Evolutionary conservation across 2,888 invertebrate species (phyloP).

Genomic region (Autographa pulchrina): DNA sequence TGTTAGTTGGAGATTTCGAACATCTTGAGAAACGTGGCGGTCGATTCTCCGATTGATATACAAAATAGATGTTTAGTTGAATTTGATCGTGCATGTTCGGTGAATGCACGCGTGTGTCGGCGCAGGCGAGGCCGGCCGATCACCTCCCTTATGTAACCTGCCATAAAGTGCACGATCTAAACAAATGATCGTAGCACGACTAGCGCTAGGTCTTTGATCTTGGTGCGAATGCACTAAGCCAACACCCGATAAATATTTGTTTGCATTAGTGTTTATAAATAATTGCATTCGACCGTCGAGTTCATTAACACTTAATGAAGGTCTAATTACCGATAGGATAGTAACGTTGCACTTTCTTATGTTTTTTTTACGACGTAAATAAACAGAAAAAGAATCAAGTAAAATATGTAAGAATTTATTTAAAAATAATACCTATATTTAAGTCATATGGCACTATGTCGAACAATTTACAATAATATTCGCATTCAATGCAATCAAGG

Average conservation of each 20-base stretch:
- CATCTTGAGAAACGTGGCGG: conserved; percentile 57
- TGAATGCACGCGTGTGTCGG: conserved; percentile 76
- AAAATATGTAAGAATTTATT: conserved; percentile 30
- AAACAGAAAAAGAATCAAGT: conserved; percentile 27
- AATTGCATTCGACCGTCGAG: conserved; percentile 37
- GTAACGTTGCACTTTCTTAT: conserved; percentile 30
- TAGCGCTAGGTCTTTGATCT: conserved; percentile 73
- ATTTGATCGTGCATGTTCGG: conserved; percentile 76
- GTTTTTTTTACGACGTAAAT: conserved; percentile 12
- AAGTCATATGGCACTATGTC: conserved; percentile 25
- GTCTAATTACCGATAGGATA: conserved; percentile 37
- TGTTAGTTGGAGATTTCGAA: conserved; percentile 48
- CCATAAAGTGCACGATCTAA: conserved; percentile 71
- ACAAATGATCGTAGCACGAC: conserved; percentile 70
- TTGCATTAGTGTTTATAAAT: conserved; percentile 58
- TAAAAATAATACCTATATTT: conserved; percentile 10
- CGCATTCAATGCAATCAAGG: conserved; percentile 22
- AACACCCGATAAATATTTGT: conserved; percentile 58
- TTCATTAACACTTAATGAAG: conserved; percentile 41
- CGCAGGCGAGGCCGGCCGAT: conserved; percentile 84
- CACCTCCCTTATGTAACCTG: conserved; percentile 83
- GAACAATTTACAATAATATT: conserved; percentile 18
- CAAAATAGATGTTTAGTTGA: conserved; percentile 67
- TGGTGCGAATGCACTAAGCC: conserved; percentile 65
- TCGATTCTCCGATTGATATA: conserved; percentile 50